phyloP scores from a whole-genome alignment of 2,113 vertebrate genomes.

The Bettongia penicillata region DNA sequence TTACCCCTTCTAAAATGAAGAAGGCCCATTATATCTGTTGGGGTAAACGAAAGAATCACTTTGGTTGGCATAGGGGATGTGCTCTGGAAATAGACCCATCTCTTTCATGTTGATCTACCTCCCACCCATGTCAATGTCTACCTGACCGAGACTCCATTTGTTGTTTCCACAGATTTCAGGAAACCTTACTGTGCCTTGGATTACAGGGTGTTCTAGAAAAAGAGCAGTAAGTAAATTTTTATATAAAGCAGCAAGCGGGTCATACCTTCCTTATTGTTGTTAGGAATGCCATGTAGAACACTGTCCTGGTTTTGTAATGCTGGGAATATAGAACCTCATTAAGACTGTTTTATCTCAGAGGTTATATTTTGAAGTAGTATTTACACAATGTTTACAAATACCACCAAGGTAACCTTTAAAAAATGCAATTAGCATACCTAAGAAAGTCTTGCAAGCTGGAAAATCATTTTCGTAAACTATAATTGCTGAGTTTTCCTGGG shows the following conservation, averaged over 20 bases:
- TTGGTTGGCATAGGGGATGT: constrained; percentile 55
- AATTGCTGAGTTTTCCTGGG: constrained; percentile 20
- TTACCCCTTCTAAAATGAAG: constrained; percentile 9
- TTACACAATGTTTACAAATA: constrained; percentile 36
- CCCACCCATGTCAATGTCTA: constrained; percentile 62
- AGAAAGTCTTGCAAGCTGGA: constrained; percentile 18
- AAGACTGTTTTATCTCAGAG: constrained; percentile 22
- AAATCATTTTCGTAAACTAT: constrained; percentile 32
- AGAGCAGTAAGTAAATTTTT: constrained; percentile 94
- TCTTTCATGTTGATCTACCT: constrained; percentile 64
- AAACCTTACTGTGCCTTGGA: constrained; percentile 94
- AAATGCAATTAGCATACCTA: constrained; percentile 5
- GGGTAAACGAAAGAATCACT: constrained; percentile 53
- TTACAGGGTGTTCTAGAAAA: constrained; percentile 96
- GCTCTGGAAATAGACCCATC: constrained; percentile 30
- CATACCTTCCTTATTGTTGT: constrained; percentile 34
- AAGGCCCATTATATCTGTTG: constrained; percentile 17
- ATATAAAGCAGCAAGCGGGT: constrained; percentile 66
- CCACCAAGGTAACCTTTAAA: constrained; percentile 11
- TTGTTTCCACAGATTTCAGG: constrained; percentile 89
- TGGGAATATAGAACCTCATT: not conserved
- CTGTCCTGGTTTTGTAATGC: constrained; percentile 25
- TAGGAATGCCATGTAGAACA: constrained; percentile 55
- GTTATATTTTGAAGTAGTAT: constrained; percentile 27
- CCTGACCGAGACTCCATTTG: constrained; percentile 76